A percentile compares a stretch with the other conserved stretches of the same genome.
phyloP scores from a whole-genome alignment of 2,113 vertebrate genomes.

The Columba janthina region DNA sequence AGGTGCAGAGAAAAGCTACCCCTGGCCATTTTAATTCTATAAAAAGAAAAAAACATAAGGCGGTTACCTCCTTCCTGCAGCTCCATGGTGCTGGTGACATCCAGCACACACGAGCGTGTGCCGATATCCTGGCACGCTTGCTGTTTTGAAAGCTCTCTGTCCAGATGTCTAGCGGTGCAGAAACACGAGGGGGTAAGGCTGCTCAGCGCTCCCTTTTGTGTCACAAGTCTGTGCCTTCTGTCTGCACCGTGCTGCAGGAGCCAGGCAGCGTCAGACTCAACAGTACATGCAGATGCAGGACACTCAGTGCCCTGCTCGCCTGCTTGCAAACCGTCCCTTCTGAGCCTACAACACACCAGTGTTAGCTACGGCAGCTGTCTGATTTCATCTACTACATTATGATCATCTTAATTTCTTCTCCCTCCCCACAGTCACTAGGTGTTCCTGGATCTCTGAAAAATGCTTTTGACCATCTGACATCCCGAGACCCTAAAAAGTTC shows the following conservation, averaged over 20 bases:
- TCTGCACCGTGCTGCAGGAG: background rate
- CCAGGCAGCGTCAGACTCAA: background rate
- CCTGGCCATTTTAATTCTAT: background rate
- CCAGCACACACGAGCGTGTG: rapidly evolving
- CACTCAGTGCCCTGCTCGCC: rapidly evolving
- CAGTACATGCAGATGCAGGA: background rate
- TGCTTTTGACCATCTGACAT: conserved; percentile 76
- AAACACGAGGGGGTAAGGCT: background rate
- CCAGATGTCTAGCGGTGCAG: background rate
- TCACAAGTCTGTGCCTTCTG: background rate
- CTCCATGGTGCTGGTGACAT: background rate
- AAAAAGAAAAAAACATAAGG: background rate
- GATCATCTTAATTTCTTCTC: background rate
- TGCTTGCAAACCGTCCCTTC: background rate
- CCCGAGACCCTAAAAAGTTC: conserved; percentile 77
- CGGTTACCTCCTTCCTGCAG: background rate
- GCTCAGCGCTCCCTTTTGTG: background rate
- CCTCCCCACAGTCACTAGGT: conserved; percentile 71
- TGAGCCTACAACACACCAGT: background rate
- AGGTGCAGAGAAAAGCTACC: background rate
- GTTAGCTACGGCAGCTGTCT: background rate
- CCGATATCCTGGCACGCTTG: background rate
- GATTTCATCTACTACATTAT: background rate
- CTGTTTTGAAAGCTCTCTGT: background rate
- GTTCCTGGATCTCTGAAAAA: conserved; percentile 65